Evolutionary conservation across 2,888 invertebrate species (phyloP), one percentile per base, ranked within the genome.

Genomic region (Gnatocerus cornutus): DNA sequence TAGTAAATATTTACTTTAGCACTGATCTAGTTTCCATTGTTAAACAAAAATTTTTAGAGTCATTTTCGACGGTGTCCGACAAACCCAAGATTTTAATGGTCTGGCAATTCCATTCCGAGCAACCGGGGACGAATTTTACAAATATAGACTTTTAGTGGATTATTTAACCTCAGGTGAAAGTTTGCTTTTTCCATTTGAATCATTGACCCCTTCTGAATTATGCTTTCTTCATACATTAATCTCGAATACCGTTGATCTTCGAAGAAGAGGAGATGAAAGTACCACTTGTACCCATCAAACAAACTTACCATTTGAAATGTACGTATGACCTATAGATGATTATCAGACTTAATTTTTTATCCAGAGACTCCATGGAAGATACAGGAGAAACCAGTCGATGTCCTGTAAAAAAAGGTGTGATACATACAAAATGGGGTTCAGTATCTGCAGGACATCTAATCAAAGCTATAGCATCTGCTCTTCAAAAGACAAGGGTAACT

Each of bases 381-480:
- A 59, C 52, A 6, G 46, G 55, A 30, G 50, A 30, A 33, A 59
- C 56, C 37, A 80, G 80, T 59, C 67, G 39, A 74, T 92, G 92
- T 79, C 91, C 92, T 0, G 85, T 89, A 68, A 91, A 92, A 85
- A 86, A 87, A 33, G 92, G 92, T 0, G 89, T 91, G 0, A 84
- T 92, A 7, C 86, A 88, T 78, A 90, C 90, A 0, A 84, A 86
- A 2, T 91, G 88, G 87, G 91, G 90, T 1, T 87, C 89, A 0
- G 80, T 91, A 71, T 85, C 90, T 3, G 86, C 88, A 0, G 90
- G 90, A 0, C 87, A 87, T 1, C 77, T 92, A 6, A 86, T 91
- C 67, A 86, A 88, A 2, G 89, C 89, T 0, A 84, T 91, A 58
- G 89, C 90, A 0, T 87, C 91, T 0, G 87, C 89, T 0, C 81